Conservation (phyloP, 1,140 invertebrate genomes). For the Sycobia sp. region DNA sequence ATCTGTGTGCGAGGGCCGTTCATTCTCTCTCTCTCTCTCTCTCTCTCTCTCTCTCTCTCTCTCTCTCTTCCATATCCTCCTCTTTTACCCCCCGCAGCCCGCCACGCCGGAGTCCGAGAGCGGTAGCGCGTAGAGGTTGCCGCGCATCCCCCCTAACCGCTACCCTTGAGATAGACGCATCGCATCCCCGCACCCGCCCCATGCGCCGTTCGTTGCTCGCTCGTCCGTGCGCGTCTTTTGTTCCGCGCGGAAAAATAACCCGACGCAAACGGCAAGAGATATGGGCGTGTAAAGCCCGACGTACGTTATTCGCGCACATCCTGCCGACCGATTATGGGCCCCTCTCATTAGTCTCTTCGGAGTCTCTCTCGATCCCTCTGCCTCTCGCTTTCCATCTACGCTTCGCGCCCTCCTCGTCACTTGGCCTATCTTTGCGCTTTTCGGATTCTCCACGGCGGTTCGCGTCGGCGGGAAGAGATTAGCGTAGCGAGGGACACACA, state of each 20-base stretch:
- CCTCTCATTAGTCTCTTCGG: constrained; percentile 16
- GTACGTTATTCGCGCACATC: too few relatives aligned
- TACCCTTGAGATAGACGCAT: constrained; percentile 56
- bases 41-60: constrained; percentile 31
- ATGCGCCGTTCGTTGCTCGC: constrained; percentile 56
- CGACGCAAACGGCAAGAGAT: too few relatives aligned
- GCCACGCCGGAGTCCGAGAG: constrained; percentile 1
- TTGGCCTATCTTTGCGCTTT: too few relatives aligned
- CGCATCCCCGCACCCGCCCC: too few relatives aligned
- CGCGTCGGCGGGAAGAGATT: too few relatives aligned
- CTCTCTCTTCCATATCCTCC: too few relatives aligned
- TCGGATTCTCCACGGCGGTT: too few relatives aligned
- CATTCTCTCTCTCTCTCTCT: neutral
- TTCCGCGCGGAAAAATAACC: constrained; percentile 42
- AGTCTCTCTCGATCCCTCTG: neutral
- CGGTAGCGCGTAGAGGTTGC: too few relatives aligned
- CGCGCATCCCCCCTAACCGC: constrained; percentile 27
- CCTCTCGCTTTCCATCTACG: too few relatives aligned
- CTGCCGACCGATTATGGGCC: constrained; percentile 21
- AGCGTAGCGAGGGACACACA: too few relatives aligned
- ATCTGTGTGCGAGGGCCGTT: neutral
- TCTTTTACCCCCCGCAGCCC: constrained; percentile 41
- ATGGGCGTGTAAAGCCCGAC: too few relatives aligned
- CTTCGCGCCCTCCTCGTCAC: too few relatives aligned
- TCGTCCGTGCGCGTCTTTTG: constrained; percentile 53